Percentiles rank a stretch among this genome's conserved stretches.
phyloP scores from a whole-genome alignment of 2,888 invertebrate species.

The Oligia fasciuncula region DNA sequence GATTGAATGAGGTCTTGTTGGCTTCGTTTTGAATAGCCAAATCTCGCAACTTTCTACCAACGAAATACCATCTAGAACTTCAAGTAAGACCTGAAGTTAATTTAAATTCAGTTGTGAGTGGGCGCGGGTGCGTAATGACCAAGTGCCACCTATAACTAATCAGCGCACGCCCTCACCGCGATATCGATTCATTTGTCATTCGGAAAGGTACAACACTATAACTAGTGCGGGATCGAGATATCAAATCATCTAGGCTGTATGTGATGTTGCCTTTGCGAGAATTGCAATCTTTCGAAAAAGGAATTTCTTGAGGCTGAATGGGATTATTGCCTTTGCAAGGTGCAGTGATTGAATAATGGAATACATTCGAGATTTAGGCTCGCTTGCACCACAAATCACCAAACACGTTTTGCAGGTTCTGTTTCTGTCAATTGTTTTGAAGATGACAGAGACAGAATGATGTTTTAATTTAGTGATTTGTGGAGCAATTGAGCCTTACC shows the following conservation, averaged over 20 bases:
- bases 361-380: not conserved
- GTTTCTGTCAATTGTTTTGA: not conserved
- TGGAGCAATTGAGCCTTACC: not conserved
- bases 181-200: constrained; percentile 82
- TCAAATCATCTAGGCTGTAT: constrained; percentile 50
- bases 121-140: constrained; percentile 81
- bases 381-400: not conserved
- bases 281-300: constrained; percentile 27
- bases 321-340: constrained; percentile 12
- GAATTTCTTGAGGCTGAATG: constrained; percentile 21
- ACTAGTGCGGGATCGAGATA: constrained; percentile 57
- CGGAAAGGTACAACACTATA: constrained; percentile 57
- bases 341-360: constrained; percentile 11
- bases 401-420: not conserved
- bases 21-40: not conserved
- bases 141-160: constrained; percentile 85
- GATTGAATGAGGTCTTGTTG: too few species aligned
- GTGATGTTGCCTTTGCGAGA: constrained; percentile 35
- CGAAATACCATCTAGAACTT: constrained; percentile 57
- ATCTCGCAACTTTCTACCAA: not conserved
- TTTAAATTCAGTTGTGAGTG: constrained; percentile 82
- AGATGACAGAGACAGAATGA: not conserved
- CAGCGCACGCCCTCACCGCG: constrained; percentile 75
- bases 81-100: constrained; percentile 72
- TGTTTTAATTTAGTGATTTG: not conserved